Evolutionary conservation across 2,888 invertebrate genomes (phyloP).

Genomic region (Protula sp.): DNA sequence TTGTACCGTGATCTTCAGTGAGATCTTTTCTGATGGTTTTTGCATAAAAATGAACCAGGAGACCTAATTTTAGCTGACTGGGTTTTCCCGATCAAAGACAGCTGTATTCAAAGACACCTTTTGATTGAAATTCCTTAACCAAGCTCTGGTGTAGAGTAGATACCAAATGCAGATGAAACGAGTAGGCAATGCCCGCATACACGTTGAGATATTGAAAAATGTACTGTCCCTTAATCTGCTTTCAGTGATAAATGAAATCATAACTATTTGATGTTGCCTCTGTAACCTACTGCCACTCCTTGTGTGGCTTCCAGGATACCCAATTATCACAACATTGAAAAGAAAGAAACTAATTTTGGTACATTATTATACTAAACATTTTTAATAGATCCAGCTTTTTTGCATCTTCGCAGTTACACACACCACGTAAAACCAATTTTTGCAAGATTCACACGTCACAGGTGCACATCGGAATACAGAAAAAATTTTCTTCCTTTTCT

Average conservation of each 20-base stretch:
- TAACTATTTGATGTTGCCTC: constrained; percentile 17
- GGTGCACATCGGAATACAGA: neutral
- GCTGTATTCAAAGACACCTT: constrained; percentile 13
- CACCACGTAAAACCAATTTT: neutral
- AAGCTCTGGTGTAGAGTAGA: constrained; percentile 19
- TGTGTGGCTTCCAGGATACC: too few relatives aligned
- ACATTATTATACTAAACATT: neutral
- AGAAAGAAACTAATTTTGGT: too few relatives aligned
- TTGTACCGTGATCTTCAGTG: too few relatives aligned
- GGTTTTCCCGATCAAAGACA: constrained; percentile 22
- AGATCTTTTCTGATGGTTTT: constrained; percentile 15
- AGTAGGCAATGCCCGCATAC: constrained; percentile 24
- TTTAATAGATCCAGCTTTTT: constrained; percentile 11
- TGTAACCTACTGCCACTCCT: constrained; percentile 17
- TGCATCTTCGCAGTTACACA: neutral
- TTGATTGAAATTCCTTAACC: too few relatives aligned
- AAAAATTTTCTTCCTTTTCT: neutral
- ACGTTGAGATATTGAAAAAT: constrained; percentile 23
- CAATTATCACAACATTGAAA: too few relatives aligned
- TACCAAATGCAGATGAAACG: constrained; percentile 16
- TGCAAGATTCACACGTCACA: neutral
- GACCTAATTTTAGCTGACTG: constrained; percentile 24
- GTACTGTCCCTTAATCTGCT: constrained; percentile 19
- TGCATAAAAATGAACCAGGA: constrained; percentile 13
- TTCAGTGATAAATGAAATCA: constrained; percentile 21